Base-by-base conservation (phyloP, 2,797 vertebrate genomes). In the Phoebastria nigripes region DNA sequence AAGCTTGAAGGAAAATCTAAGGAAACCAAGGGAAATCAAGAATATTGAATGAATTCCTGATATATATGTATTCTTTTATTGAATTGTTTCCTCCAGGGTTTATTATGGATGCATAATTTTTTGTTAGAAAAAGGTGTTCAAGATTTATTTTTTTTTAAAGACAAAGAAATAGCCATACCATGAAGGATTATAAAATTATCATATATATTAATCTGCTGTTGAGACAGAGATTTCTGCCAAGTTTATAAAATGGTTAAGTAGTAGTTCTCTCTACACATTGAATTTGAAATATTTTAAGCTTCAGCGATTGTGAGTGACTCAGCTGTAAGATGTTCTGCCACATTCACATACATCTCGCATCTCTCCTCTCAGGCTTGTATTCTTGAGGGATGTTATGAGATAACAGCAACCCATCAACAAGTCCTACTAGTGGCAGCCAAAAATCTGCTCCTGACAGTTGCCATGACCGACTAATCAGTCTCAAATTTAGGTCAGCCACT, bases 1-100 rank as follows among this genome's bases (percentile, higher is more conserved):
- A 67, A 89, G 51, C 52, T 71, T 95, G 59, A 89, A 93, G 67
- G 59, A 89, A 96, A 97, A 94, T 93, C 51, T 84, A 81, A 92
- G 51, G 52, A 90, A 96, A 95, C 52, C 92, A 67, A 93, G 93
- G 94, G 96, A 97, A 98, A 97, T 97, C 87, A 97, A 97, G 94
- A 96, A 82, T 94, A 96, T 86, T 95, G 74, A 95, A 58, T 78
- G 70, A 89, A 83, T 91, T 92, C 71, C 80, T 97, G 89, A 94
- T 97, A 86, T 52, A 84, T 95, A 77, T 87, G 52, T 86, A 96
- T 96, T 70, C 31, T 82, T 95, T 94, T 94, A 90, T 94, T 96
- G 87, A 80, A 86, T 92, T 94, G 29, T 63, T 55, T 96, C 82
- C 94, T 95, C 52, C 22, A 72, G 85, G 47, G 28, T 82, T 97